Percentiles rank a stretch among this genome's conserved stretches.
Conservation (phyloP, 2,113 vertebrate genomes). For the Machaerirhynchus nigripectus region DNA sequence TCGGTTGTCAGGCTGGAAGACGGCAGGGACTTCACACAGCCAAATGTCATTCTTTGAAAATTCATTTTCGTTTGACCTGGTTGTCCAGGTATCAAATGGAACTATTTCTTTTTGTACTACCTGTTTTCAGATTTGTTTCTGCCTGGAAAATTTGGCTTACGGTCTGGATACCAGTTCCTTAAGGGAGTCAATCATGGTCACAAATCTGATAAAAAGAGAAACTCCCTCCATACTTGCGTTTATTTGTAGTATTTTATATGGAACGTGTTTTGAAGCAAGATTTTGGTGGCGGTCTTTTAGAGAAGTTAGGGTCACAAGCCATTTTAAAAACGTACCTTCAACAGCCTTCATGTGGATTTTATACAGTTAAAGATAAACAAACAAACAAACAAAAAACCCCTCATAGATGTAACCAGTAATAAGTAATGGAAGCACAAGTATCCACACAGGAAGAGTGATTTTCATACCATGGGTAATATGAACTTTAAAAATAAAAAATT, state of each 20-base stretch:
- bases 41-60: neutral
- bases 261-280: fast-evolving
- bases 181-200: neutral
- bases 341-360: neutral
- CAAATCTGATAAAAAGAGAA: neutral
- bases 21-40: neutral
- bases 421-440: neutral
- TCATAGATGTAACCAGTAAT: neutral
- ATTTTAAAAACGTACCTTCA: neutral
- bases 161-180: neutral
- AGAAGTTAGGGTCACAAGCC: neutral
- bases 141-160: neutral
- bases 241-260: neutral
- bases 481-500: neutral
- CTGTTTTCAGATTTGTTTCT: neutral
- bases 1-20: neutral
- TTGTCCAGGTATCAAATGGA: neutral
- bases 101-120: neutral
- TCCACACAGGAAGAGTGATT: neutral
- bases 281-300: neutral
- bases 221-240: neutral
- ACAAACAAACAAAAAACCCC: neutral
- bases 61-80: neutral
- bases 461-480: neutral
- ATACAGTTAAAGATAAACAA: neutral